These are phyloP conservation scores for Luscinia megarhynchos DNA, from an alignment of 2,797 vertebrate genomes.

Conservation along the genomic window DNA sequence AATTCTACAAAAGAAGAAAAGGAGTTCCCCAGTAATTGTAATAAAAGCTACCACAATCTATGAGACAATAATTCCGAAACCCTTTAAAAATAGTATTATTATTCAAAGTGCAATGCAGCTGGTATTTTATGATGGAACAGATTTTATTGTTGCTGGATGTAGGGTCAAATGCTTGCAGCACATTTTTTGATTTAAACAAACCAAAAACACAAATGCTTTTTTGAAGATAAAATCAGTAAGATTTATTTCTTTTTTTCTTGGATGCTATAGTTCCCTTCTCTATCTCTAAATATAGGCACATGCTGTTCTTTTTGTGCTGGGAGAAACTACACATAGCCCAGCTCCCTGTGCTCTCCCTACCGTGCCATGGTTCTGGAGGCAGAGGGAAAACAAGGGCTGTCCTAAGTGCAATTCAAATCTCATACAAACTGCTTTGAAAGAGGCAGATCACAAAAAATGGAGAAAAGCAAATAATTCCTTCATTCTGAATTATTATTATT, in stretches of 20 bases:
- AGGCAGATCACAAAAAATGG: background rate
- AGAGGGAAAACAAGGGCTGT: background rate
- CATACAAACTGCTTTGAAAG: background rate
- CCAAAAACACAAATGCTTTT: slow-evolving; percentile 18
- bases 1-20: background rate
- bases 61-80: slow-evolving; percentile 37
- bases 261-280: slow-evolving; percentile 7
- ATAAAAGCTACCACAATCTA: background rate
- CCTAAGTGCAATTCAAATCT: background rate
- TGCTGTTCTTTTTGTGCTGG: slow-evolving; percentile 22
- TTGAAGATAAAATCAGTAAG: slow-evolving; percentile 42
- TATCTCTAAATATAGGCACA: slow-evolving; percentile 55
- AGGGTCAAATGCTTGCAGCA: slow-evolving; percentile 47
- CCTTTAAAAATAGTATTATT: slow-evolving; percentile 34
- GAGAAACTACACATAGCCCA: background rate
- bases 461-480: background rate
- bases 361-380: background rate
- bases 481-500: background rate
- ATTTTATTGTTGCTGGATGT: slow-evolving; percentile 57
- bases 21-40: background rate
- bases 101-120: slow-evolving; percentile 35
- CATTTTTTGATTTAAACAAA: slow-evolving; percentile 44
- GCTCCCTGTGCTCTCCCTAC: background rate
- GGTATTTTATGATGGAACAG: slow-evolving; percentile 37
- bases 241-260: background rate